Evolutionary conservation across 2,113 vertebrate genomes (phyloP), one percentile per base, ranked within the genome.

Genomic region (Varanus komodoensis): DNA sequence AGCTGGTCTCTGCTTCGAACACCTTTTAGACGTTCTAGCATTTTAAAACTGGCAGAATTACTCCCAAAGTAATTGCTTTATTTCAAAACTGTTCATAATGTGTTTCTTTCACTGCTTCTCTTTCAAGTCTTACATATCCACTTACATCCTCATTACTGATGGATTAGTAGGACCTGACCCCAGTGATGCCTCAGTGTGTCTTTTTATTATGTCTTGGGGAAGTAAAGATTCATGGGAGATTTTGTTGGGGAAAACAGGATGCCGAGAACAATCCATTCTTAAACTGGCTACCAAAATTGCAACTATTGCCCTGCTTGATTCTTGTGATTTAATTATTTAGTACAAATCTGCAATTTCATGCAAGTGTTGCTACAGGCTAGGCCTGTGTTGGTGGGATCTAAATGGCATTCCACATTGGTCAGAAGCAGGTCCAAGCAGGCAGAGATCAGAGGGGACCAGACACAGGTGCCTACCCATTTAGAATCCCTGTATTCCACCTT

Each of bases 1-100:
- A 89, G 91, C 92, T 95, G 93, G 95, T 48, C 86, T 94, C 89
- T 93, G 90, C 91, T 95, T 93, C 89, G 92, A 93, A 94, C 95
- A 90, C 94, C 93, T 90, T 68, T 54, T 68, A 50, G 57, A 21
- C n/a, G 57, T 27, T 19, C 29, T 21, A 34, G n/a, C 52, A 3
- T 64, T 15, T 14, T 14, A 78, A 77, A 87, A n/a, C 19, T 29
- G 71, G 69, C 27, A 34, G n/a, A 27, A 61, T 57, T 87, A n/a
- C 52, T 78, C 85, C 8, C 19, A 27, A 78, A 64, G 83, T 29
- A 84, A n/a, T 64, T 78, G 50, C 32, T 86, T n/a, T n/a, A 38
- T 44, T 74, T 67, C 34, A 29, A 67, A 67, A 14, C 34, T 67
- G 25, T 7, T 80, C 34, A 34, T n/a, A 25, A 9, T 34, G 44